Percentiles rank a stretch among this genome's conserved stretches.
phyloP scores from a whole-genome alignment of 2,113 vertebrate species.

The Otis tarda region DNA sequence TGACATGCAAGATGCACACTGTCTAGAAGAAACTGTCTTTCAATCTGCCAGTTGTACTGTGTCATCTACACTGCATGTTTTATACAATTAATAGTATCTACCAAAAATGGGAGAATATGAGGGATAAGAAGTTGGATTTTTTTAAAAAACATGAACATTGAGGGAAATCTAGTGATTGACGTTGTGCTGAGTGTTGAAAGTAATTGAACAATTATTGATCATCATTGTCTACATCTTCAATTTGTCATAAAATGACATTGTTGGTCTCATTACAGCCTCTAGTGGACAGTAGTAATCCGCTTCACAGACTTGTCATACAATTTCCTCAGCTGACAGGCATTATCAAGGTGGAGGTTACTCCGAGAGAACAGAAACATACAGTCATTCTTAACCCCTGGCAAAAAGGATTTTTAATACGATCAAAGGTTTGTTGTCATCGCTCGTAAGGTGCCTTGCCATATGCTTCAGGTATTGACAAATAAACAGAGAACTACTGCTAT shows the following conservation, averaged over 20 bases:
- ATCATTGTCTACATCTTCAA: background rate
- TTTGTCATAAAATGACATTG: slow-evolving; percentile 67
- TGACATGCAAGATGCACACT: slow-evolving; percentile 14
- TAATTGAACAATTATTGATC: slow-evolving; percentile 56
- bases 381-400: background rate
- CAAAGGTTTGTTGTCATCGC: background rate
- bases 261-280: slow-evolving; percentile 82
- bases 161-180: slow-evolving; percentile 9
- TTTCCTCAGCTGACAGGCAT: slow-evolving; percentile 1
- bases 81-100: slow-evolving; percentile 16
- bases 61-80: background rate
- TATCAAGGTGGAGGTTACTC: slow-evolving; percentile 43
- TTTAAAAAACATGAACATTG: background rate
- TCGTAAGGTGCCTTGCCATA: background rate
- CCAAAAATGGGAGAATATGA: background rate
- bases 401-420: background rate
- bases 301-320: slow-evolving; percentile 39
- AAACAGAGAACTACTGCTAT: slow-evolving; percentile 60
- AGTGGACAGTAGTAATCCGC: slow-evolving; percentile 75
- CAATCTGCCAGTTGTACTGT: background rate
- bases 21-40: slow-evolving; percentile 27
- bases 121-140: background rate
- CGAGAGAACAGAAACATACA: background rate
- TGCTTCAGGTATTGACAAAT: slow-evolving; percentile 47
- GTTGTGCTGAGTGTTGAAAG: background rate